phyloP scores from a whole-genome alignment of 2,113 vertebrate genomes.

The Siniperca knerii region DNA sequence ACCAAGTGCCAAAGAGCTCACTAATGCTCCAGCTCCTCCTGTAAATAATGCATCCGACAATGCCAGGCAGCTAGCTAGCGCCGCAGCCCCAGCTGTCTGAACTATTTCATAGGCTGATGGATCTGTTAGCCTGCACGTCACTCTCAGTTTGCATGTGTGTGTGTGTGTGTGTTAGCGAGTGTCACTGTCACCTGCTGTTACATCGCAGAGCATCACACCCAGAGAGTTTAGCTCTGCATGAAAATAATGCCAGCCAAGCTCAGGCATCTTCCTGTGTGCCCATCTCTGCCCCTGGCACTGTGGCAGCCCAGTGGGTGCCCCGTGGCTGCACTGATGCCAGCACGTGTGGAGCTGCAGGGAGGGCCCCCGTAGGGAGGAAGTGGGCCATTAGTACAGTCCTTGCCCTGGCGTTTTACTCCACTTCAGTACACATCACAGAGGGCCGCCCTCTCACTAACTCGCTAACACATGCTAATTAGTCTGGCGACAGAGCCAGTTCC shows the following conservation, averaged over 20 bases:
- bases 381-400: conserved; percentile 81
- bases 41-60: conserved; percentile 75
- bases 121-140: conserved; percentile 60
- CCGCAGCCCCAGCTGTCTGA: conserved; percentile 62
- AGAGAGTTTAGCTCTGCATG: conserved; percentile 29
- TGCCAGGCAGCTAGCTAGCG: conserved; percentile 49
- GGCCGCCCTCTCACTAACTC: conserved; percentile 76
- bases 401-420: conserved; percentile 80
- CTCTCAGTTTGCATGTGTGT: conserved; percentile 41
- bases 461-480: conserved; percentile 82
- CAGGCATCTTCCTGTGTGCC: conserved; percentile 40
- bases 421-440: conserved; percentile 80
- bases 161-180: conserved; percentile 34
- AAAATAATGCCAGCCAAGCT: conserved; percentile 23
- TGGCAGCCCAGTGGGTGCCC: conserved; percentile 62
- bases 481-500: conserved; percentile 72
- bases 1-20: conserved; percentile 73
- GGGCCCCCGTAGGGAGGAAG: conserved; percentile 76
- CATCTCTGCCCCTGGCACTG: conserved; percentile 30
- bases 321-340: conserved; percentile 75
- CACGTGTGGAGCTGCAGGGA: conserved; percentile 70
- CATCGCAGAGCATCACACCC: conserved; percentile 35
- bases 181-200: conserved; percentile 62
- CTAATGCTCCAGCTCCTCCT: conserved; percentile 59
- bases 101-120: conserved; percentile 73